Evolutionary conservation across 2,797 vertebrate species (phyloP), one percentile per base, ranked within the genome.

Genomic region (Sebastes reedi): DNA sequence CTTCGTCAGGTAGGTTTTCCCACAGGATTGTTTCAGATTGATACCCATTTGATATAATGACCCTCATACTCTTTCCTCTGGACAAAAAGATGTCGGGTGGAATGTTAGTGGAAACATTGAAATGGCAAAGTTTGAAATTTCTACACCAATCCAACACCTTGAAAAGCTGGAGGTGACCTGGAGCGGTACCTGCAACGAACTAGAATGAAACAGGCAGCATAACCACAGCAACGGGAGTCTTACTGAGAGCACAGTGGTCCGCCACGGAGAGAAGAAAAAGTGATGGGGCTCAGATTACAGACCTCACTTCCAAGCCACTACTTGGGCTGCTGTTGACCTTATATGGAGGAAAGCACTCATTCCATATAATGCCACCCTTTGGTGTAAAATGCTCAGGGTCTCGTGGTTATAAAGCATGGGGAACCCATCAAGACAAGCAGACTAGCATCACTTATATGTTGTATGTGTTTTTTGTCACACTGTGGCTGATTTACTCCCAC

Each of bases 261-360:
- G 77, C 50, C 61, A 67, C 50, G 34, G 64, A 67, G 55, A 60
- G 55, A 60, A 80, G 72, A 78, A 80, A 68, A 82, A 81, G 32
- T 12, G 22, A 73, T 62, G 30, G 34, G 55, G 81, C 86, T 88
- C 67, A 82, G 72, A 87, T 88, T 85, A 81, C 80, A 81, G 56
- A 50, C 55, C 71, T 29, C 29, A 67, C 68, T 83, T 87, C 54
- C 52, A 75, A 83, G 65, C 55, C 69, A 72, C 55, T 59, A 12
- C 30, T 67, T 81, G 72, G 68, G 72, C 84, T 86, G 80, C 58
- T 69, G 72, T 79, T 72, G 29, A 85, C 86, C 87, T 85, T 83
- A 89, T 86, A 89, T 87, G 82, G 89, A 89, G 75, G 66, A 79
- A 79, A 81, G 64, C 59, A 72, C 79, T 82, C 69, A 3, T 46